Evolutionary conservation across 2,888 invertebrate genomes (phyloP).

Genomic region (Sphaerophoria taeniata): DNA sequence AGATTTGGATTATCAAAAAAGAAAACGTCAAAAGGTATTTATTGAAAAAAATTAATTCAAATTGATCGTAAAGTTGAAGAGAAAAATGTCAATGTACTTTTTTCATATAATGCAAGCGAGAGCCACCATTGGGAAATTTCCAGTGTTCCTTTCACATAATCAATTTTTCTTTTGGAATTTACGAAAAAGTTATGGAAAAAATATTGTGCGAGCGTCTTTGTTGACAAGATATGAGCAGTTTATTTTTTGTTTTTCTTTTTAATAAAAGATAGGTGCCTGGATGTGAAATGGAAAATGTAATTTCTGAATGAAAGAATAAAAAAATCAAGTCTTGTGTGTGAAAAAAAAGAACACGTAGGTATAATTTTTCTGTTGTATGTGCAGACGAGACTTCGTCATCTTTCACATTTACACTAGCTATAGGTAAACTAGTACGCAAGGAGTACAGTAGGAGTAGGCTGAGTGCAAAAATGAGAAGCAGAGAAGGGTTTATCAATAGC

Average conservation of each 20-base stretch:
- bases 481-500: constrained; percentile 32
- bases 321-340: constrained; percentile 60
- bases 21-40: constrained; percentile 42
- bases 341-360: constrained; percentile 70
- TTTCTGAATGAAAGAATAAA: constrained; percentile 58
- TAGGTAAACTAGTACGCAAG: constrained; percentile 7
- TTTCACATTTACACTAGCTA: constrained; percentile 8
- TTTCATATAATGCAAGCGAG: background rate
- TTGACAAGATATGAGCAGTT: constrained; percentile 45
- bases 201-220: constrained; percentile 49
- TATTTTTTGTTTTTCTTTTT: background rate
- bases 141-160: constrained; percentile 55
- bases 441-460: background rate
- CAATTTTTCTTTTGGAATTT: constrained; percentile 24
- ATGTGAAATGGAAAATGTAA: constrained; percentile 69
- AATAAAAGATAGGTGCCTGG: constrained; percentile 19
- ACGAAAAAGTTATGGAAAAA: background rate
- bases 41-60: background rate
- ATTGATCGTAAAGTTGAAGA: background rate
- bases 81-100: background rate
- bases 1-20: background rate
- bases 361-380: constrained; percentile 40
- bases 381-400: constrained; percentile 58
- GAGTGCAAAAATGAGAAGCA: background rate
- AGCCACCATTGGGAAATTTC: no score